A percentile compares a stretch with the other conserved stretches of the same genome.
Evolutionary conservation across 2,113 vertebrate species (phyloP).

Genomic region (Rafetus swinhoei): DNA sequence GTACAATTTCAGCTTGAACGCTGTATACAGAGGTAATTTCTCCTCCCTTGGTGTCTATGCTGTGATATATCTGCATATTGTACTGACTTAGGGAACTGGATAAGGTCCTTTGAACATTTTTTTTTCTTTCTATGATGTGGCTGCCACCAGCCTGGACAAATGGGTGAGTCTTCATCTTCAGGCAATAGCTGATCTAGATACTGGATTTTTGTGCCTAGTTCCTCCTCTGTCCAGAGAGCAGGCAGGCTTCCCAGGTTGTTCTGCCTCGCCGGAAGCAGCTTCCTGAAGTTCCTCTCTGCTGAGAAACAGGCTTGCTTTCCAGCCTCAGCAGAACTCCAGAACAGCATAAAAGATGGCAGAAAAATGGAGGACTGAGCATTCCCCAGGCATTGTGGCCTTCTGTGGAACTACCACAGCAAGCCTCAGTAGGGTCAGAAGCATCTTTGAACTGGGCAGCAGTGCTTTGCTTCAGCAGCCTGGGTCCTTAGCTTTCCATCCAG

Average conservation of each 20-base stretch:
- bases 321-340: not conserved
- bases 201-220: not conserved
- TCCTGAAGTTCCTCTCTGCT: not conserved
- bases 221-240: not conserved
- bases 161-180: not conserved
- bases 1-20: not conserved
- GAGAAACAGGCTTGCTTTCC: not conserved
- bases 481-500: accelerated
- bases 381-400: not conserved
- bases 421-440: not conserved
- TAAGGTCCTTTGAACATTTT: not conserved
- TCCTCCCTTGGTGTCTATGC: not conserved
- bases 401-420: not conserved
- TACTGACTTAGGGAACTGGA: not conserved
- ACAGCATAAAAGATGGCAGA: not conserved
- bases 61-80: not conserved
- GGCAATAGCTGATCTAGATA: not conserved
- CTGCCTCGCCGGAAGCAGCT: not conserved
- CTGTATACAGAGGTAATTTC: not conserved
- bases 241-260: not conserved
- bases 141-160: not conserved
- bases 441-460: accelerated
- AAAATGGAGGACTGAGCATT: not conserved
- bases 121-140: not conserved
- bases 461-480: not conserved